These are phyloP conservation scores for Oreortyx pictus DNA, from an alignment of 2,797 vertebrate species.

Conservation along the genomic window DNA sequence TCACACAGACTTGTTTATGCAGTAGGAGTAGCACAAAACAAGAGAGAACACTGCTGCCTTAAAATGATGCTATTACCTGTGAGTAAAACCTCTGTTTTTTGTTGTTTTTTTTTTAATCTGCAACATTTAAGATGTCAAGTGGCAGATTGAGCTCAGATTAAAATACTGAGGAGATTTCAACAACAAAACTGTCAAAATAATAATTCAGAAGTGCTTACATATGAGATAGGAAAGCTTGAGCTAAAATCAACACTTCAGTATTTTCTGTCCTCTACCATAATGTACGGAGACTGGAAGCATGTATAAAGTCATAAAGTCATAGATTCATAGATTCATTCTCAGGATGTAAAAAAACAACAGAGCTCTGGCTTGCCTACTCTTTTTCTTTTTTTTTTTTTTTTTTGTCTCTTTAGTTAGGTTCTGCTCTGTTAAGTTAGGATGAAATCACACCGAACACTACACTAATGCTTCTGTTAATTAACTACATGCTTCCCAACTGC, in stretches of 20 bases:
- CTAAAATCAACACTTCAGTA: not conserved
- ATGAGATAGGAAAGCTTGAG: not conserved
- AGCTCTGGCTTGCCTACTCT: not conserved
- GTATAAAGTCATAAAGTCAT: not conserved
- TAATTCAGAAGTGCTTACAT: not conserved
- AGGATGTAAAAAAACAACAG: not conserved
- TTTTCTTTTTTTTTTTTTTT: not conserved
- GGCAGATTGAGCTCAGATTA: not conserved
- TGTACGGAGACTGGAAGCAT: not conserved
- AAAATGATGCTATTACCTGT: not conserved
- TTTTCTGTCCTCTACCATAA: not conserved
- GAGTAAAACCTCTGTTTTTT: no score
- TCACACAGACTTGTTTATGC: accelerated
- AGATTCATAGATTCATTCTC: no score
- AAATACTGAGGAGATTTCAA: not conserved
- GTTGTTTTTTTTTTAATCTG: not conserved
- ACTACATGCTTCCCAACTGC: conserved; percentile 47
- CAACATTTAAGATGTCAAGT: not conserved
- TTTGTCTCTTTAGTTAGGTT: conserved; percentile 47
- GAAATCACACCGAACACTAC: conserved; percentile 70
- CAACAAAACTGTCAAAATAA: not conserved
- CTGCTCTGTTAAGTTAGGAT: conserved; percentile 58
- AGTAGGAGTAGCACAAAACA: not conserved
- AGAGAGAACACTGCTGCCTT: not conserved
- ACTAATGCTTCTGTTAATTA: conserved; percentile 71